Percentiles rank a stretch among this genome's conserved stretches.
These are phyloP conservation scores for Sitta carolinensis DNA, from an alignment of 2,797 vertebrate species.

Conservation along the genomic window DNA sequence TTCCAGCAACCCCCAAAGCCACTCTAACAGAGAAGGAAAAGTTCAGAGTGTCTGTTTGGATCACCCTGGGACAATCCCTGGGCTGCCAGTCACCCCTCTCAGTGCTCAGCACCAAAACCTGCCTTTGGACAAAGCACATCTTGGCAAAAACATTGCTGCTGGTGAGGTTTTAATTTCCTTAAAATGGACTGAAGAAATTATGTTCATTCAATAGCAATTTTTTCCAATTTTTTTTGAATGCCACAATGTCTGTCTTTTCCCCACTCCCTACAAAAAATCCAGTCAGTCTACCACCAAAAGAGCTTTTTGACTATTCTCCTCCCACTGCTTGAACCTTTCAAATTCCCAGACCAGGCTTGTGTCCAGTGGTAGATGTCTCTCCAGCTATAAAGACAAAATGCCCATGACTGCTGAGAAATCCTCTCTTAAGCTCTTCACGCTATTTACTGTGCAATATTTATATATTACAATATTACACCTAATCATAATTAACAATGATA, in stretches of 20 bases:
- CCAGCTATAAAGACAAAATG: neutral
- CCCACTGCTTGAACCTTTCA: neutral
- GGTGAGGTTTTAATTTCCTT: neutral
- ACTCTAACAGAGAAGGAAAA: rapidly evolving
- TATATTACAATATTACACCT: constrained; percentile 61
- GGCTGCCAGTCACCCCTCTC: neutral
- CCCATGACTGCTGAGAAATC: neutral
- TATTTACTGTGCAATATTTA: constrained; percentile 56
- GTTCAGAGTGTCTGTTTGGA: neutral
- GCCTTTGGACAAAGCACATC: neutral
- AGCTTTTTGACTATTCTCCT: neutral
- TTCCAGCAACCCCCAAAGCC: neutral
- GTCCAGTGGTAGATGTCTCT: neutral
- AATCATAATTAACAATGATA: constrained; percentile 67
- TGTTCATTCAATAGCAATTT: neutral
- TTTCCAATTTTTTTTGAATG: neutral
- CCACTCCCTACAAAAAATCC: neutral
- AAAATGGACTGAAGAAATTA: neutral
- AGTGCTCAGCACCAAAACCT: neutral
- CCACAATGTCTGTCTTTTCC: neutral
- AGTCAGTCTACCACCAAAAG: neutral
- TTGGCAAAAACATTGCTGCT: neutral
- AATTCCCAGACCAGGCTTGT: neutral
- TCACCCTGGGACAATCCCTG: too few species aligned
- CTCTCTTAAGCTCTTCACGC: neutral